Base-by-base conservation (phyloP, 2,797 vertebrate genomes). In the Huso huso region DNA sequence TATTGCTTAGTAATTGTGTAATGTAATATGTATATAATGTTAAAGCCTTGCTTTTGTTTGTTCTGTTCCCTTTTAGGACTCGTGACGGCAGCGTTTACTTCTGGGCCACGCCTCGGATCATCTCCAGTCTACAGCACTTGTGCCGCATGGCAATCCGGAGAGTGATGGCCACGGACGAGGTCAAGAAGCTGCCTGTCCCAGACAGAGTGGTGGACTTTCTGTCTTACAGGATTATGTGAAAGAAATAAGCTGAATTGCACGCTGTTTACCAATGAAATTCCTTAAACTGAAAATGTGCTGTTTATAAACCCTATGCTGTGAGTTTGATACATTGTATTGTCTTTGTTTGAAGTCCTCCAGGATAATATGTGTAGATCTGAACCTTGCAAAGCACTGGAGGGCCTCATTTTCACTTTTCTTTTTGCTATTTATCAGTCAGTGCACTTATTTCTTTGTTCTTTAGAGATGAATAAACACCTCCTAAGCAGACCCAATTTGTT, bases 11-110 rank as follows among this genome's bases (percentile, higher is more conserved):
- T 37, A 37, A 4, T 37, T 37, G 0, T 37, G 37, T 37, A 37
- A 37, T 37, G 37, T 37, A 18, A 18, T 18, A 18, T 18, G 2
- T 18, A 18, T 18, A 18, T 18, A 53, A 53, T 8, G 6, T 53
- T 52, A 52, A 53, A 9, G 3, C 52, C 52, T 53, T 37, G 37
- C 9, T 9, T 53, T 12, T 53, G 52, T 9, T 58, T 0, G 69
- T 8, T 57, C 1, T 23, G 11, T 6, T n/a, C 68, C 51, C 71
- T n/a, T 71, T 66, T 68, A 99, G 96, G 76, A 94, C 93, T 18
- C 93, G 93, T 59, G 93, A 96, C 2, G 95, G 96, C 66, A 90
- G 93, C 0, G 87, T 94, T 52, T 89, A 90, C 80, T 98, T 99
- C 79, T 98, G 94, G 95, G 89, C 90, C 4, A 89, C 87, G 68